phyloP scores from a whole-genome alignment of 2,797 vertebrate species.

The Lepidocolaptes lacrymiger region DNA sequence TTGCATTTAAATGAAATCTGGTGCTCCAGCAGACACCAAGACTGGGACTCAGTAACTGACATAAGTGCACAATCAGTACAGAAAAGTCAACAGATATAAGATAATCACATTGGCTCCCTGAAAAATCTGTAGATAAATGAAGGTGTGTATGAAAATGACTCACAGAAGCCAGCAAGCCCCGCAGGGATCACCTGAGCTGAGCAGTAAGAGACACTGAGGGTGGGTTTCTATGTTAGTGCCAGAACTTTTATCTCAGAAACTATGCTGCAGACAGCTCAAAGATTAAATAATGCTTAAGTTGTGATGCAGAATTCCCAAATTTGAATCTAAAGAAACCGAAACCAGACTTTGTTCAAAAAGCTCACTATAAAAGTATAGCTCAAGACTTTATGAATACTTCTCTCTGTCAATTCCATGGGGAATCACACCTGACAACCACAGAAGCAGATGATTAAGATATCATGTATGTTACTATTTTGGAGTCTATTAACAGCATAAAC shows the following conservation, averaged over 20 bases:
- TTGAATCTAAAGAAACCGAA: background rate
- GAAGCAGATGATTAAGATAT: background rate
- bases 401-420: background rate
- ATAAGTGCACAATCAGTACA: background rate
- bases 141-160: background rate
- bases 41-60: background rate
- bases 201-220: background rate
- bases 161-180: background rate
- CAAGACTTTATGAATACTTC: background rate
- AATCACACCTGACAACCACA: background rate
- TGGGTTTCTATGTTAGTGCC: rapidly evolving
- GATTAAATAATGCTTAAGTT: background rate
- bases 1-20: background rate
- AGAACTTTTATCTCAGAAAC: background rate
- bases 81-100: background rate
- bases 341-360: background rate
- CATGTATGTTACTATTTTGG: background rate
- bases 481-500: background rate
- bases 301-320: background rate
- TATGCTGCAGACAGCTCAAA: background rate
- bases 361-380: background rate
- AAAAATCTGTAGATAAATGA: background rate
- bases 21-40: background rate
- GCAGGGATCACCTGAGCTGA: background rate
- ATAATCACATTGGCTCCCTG: background rate